Base-by-base conservation (phyloP, 1,140 invertebrate genomes). In the Drosophila trapezifrons region DNA sequence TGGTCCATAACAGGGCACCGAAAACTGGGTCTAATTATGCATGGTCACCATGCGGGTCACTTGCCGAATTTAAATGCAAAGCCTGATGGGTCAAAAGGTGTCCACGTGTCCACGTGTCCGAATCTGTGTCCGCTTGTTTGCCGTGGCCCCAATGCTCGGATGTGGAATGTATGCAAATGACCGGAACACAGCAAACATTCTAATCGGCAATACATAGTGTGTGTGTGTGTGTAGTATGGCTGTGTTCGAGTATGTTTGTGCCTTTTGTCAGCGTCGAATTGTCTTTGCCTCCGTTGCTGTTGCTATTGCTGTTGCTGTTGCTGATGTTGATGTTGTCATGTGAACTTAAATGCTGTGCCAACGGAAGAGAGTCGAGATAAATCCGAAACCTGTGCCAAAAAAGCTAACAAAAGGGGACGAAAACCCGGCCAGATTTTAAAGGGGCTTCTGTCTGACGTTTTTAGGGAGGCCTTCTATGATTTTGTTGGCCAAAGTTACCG, bases 41-140 rank as follows among this genome's bases (percentile, higher is more conserved):
- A 76, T 59, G 62, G 73, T 76, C 72, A 76, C 72, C 55, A 76
- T 76, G 72, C 72, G 62, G 73, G 73, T 76, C 60, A 76, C 70
- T 66, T 75, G 56, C 15, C 69, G 58, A 20, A 79, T 63, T 80
- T 76, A 71, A 74, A 85, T 85, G 73, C 55, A 76, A 74, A 77
- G 58, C 54, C 37, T 57, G 46, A 57, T 70, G 63, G 74, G 65
- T 55, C 63, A 63, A 47, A 64, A 76, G 69, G 60, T 45, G 57
- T 65, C 52, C 70, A 76, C 69, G 74, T 71, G 77, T 75, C 59
- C 49, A 75, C 82, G 75, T 76, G 78, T 76, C 60, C 43, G 58
- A 29, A 25, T 42, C 38, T 42, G 27, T 59, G 13, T 60, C 38
- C 54, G 9, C 1, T 37, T 67, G 32, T 29, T 57, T 52, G 43